phyloP scores from a whole-genome alignment of 2,888 invertebrate genomes.

The Congeria kusceri region DNA sequence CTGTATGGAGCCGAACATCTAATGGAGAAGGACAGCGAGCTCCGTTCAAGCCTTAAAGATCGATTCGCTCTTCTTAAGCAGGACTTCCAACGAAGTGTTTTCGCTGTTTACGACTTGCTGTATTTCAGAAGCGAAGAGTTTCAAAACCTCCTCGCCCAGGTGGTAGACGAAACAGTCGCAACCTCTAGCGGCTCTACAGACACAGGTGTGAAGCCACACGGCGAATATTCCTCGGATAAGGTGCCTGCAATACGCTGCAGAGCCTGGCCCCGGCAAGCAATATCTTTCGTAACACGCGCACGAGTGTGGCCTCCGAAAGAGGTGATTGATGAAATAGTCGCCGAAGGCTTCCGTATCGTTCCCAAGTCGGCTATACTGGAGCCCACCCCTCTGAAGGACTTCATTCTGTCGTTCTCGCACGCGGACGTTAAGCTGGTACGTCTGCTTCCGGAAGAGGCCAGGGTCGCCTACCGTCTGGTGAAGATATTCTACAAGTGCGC shows the following conservation, averaged over 20 bases:
- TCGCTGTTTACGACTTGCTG: background rate
- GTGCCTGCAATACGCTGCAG: constrained; percentile 27
- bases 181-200: too few relatives aligned
- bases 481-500: constrained; percentile 21
- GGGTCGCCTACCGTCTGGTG: constrained; percentile 16
- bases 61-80: background rate
- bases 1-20: background rate
- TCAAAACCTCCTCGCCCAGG: background rate
- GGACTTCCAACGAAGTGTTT: background rate
- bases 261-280: constrained; percentile 18
- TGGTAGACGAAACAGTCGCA: background rate
- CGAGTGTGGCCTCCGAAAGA: constrained; percentile 27
- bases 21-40: background rate
- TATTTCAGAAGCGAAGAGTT: constrained; percentile 13
- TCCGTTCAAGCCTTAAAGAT: background rate
- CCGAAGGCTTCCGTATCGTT: constrained; percentile 28
- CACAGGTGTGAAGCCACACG: background rate
- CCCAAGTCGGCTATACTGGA: background rate
- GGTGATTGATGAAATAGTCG: constrained; percentile 20
- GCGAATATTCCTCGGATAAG: constrained; percentile 16
- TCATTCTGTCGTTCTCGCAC: constrained; percentile 35
- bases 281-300: constrained; percentile 8
- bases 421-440: constrained; percentile 22
- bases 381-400: constrained; percentile 27
- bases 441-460: constrained; percentile 23